A percentile compares a stretch with the other conserved stretches of the same genome.
Conservation (phyloP, 2,797 vertebrate genomes). For the Phaenicophaeus curvirostris region DNA sequence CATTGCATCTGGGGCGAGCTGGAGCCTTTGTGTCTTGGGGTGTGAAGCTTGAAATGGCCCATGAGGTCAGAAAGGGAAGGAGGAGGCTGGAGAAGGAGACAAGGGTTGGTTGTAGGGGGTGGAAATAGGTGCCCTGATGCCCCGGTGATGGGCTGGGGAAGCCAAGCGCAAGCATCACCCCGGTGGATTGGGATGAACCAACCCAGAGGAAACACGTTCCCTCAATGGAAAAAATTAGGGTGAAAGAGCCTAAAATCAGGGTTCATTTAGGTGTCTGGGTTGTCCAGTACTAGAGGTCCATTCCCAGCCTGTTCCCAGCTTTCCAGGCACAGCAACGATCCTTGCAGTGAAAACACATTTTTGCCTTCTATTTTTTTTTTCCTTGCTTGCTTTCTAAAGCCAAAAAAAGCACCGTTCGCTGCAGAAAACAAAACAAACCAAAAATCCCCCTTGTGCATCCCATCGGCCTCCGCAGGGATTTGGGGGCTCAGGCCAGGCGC, state of each 20-base stretch:
- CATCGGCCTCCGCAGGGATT: background rate
- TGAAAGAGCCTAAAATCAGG: background rate
- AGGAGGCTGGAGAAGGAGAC: background rate
- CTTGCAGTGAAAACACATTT: accelerated
- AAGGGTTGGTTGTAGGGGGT: background rate
- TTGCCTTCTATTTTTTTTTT: too few species aligned
- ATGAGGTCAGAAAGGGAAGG: background rate
- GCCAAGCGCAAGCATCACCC: accelerated
- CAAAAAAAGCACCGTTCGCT: accelerated
- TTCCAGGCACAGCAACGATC: accelerated
- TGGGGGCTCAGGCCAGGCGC: background rate
- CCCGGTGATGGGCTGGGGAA: accelerated
- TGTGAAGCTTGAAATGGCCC: background rate
- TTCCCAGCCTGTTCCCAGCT: background rate
- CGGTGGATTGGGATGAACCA: background rate
- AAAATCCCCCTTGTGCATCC: background rate
- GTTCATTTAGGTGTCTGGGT: accelerated
- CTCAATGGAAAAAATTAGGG: background rate
- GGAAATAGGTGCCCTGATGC: background rate
- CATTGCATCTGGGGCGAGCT: background rate
- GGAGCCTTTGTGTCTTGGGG: background rate
- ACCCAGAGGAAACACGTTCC: accelerated
- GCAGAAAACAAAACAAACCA: background rate
- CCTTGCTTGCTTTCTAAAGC: background rate
- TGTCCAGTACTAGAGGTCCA: accelerated